These are phyloP conservation scores for Drosophila merina DNA, from an alignment of 2,888 invertebrate genomes.

Conservation along the genomic window DNA sequence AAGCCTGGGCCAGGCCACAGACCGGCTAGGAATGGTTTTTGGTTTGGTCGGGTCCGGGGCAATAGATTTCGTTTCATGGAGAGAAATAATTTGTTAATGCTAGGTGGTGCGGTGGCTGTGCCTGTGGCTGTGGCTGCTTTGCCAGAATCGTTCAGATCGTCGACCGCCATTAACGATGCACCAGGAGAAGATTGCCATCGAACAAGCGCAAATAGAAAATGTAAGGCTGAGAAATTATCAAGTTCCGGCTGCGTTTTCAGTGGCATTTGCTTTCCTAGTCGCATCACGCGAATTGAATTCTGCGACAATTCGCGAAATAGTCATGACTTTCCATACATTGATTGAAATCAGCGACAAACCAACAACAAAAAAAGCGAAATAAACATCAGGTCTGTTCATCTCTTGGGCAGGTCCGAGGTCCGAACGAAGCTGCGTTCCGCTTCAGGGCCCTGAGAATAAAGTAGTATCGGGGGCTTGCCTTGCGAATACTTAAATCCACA, in stretches of 20 bases:
- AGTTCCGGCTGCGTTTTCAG: conserved; percentile 56
- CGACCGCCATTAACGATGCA: conserved; percentile 20
- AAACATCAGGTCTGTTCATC: no score
- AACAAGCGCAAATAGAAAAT: conserved; percentile 71
- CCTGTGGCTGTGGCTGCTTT: conserved; percentile 20
- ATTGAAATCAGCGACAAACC: conserved; percentile 15
- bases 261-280: conserved; percentile 18
- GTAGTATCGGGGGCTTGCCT: not conserved
- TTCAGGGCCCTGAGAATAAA: not conserved
- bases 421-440: not conserved
- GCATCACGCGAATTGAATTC: conserved; percentile 50
- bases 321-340: conserved; percentile 18
- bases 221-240: conserved; percentile 53
- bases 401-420: conserved; percentile 1
- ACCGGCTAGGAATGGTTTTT: conserved; percentile 1
- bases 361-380: conserved; percentile 7
- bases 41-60: conserved; percentile 17
- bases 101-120: conserved; percentile 16
- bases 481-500: not conserved
- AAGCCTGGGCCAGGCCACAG: conserved; percentile 1
- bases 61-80: conserved; percentile 55
- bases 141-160: conserved; percentile 44
- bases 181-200: conserved; percentile 6
- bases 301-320: conserved; percentile 44
- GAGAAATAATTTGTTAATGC: conserved; percentile 71